These are phyloP conservation scores for Gadopsis marmoratus DNA, from an alignment of 2,797 vertebrate genomes.

Conservation along the genomic window DNA sequence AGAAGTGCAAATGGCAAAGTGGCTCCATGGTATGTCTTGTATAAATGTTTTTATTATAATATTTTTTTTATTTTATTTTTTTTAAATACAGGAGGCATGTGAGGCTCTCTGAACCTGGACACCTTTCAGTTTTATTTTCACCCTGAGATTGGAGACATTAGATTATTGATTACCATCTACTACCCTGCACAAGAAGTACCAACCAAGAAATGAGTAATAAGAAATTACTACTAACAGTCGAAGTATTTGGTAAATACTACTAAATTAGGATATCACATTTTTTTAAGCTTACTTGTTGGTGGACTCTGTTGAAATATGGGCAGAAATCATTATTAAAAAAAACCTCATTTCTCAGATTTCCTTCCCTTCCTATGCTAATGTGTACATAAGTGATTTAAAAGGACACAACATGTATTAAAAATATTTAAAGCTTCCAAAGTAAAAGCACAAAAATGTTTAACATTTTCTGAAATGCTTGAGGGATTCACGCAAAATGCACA, in stretches of 20 bases:
- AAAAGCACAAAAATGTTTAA: slow-evolving; percentile 11
- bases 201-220: slow-evolving; percentile 11
- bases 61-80: background rate
- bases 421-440: slow-evolving; percentile 20
- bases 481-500: background rate
- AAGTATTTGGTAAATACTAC: slow-evolving; percentile 21
- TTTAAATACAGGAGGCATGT: slow-evolving; percentile 18
- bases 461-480: slow-evolving; percentile 1
- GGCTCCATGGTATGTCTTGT: slow-evolving; percentile 2
- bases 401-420: background rate
- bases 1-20: slow-evolving; percentile 33
- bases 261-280: slow-evolving; percentile 18
- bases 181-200: slow-evolving; percentile 6
- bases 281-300: slow-evolving; percentile 22
- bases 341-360: slow-evolving; percentile 5
- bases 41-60: too few relatives aligned
- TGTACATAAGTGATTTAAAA: slow-evolving; percentile 16
- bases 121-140: slow-evolving; percentile 31
- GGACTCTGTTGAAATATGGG: background rate
- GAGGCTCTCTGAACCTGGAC: slow-evolving; percentile 38
- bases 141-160: slow-evolving; percentile 65
- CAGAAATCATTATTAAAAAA: slow-evolving; percentile 17
- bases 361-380: slow-evolving; percentile 14
- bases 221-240: background rate
- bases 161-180: slow-evolving; percentile 19